Evolutionary conservation across 1,140 invertebrate genomes (phyloP).

Genomic region (Drosophila arawakana): DNA sequence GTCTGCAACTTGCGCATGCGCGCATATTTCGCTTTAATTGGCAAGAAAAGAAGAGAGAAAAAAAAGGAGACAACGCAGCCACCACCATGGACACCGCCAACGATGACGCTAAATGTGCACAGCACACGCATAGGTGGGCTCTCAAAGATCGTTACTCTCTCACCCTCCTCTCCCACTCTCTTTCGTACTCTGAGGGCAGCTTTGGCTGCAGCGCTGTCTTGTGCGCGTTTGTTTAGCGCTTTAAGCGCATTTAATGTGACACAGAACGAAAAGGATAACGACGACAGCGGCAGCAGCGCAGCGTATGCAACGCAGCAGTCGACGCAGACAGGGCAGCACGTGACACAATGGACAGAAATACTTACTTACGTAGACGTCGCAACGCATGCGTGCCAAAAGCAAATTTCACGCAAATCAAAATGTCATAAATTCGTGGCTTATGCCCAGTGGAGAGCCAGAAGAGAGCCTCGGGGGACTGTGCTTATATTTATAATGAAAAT

Average conservation of each 20-base stretch:
- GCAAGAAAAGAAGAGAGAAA: slow-evolving; percentile 57
- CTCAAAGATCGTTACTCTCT: too few species aligned
- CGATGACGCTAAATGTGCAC: slow-evolving; percentile 78
- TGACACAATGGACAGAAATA: slow-evolving; percentile 64
- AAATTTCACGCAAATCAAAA: slow-evolving; percentile 85
- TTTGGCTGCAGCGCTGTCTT: slow-evolving; percentile 37
- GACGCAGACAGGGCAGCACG: slow-evolving; percentile 60
- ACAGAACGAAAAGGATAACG: slow-evolving; percentile 83
- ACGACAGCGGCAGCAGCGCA: slow-evolving; percentile 57
- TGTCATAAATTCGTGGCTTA: slow-evolving; percentile 84
- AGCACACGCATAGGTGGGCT: slow-evolving; percentile 78
- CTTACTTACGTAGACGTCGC: slow-evolving; percentile 49
- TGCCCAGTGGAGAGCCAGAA: slow-evolving; percentile 23
- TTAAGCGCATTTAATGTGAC: slow-evolving; percentile 83
- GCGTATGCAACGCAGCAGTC: slow-evolving; percentile 1
- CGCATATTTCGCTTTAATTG: slow-evolving; percentile 82
- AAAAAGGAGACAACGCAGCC: slow-evolving; percentile 10
- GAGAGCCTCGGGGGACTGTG: slow-evolving; percentile 27
- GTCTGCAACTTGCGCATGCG: slow-evolving; percentile 67
- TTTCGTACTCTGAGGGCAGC: not conserved
- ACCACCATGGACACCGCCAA: slow-evolving; percentile 67
- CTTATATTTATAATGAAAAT: slow-evolving; percentile 81
- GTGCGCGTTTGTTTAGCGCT: slow-evolving; percentile 77
- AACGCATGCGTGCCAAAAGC: slow-evolving; percentile 84
- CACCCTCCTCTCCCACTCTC: not conserved